A percentile compares a stretch with the other conserved stretches of the same genome.
Conservation (phyloP, 2,113 vertebrate genomes). For the Picathartes gymnocephalus region DNA sequence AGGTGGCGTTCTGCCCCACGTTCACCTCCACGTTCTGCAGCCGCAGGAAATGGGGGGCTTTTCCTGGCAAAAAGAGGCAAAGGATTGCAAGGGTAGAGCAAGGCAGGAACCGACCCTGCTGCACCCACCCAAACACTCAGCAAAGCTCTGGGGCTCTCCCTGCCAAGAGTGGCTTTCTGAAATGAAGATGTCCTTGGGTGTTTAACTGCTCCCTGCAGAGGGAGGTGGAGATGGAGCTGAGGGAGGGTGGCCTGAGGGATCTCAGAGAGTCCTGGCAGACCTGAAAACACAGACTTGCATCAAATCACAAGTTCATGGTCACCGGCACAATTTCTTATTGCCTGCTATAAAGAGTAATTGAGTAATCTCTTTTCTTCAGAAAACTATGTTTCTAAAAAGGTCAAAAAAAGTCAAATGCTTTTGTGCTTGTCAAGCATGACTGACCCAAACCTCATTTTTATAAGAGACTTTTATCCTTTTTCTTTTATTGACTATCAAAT, state of each 20-base stretch:
- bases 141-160: background rate
- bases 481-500: background rate
- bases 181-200: background rate
- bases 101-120: background rate
- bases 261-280: background rate
- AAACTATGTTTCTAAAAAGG: background rate
- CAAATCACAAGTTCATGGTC: background rate
- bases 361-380: background rate
- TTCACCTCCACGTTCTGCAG: conserved; percentile 98
- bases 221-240: background rate
- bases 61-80: conserved; percentile 76
- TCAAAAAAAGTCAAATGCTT: background rate
- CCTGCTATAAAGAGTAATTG: background rate
- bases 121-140: background rate
- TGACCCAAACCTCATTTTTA: background rate
- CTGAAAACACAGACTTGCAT: background rate
- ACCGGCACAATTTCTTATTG: background rate
- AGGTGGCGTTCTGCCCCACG: conserved; percentile 93
- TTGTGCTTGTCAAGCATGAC: background rate
- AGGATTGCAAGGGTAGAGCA: background rate
- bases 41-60: conserved; percentile 95
- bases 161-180: background rate
- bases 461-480: background rate
- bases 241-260: background rate
- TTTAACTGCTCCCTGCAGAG: background rate